Evolutionary conservation across 2,113 vertebrate genomes (phyloP).

Genomic region (Promerops cafer): DNA sequence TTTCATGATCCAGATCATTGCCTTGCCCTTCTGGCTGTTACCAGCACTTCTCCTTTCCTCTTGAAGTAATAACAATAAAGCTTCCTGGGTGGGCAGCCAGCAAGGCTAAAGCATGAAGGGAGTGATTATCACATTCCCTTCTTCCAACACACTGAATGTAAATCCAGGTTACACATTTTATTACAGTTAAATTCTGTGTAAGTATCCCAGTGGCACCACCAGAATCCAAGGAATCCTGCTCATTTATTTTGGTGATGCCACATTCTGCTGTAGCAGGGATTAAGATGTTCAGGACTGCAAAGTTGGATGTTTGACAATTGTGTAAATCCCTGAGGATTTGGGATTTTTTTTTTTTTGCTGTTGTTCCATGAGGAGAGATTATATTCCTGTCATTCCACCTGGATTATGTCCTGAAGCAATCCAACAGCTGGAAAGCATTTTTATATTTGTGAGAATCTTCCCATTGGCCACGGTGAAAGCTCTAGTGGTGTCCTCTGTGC

Average conservation of each 20-base stretch:
- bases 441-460: conserved; percentile 63
- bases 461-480: conserved; percentile 61
- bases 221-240: not conserved
- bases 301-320: conserved; percentile 47
- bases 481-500: conserved; percentile 66
- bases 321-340: conserved; percentile 47
- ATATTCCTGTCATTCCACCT: conserved; percentile 36
- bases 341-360: not conserved
- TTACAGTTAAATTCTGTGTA: not conserved
- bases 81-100: conserved; percentile 24
- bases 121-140: not conserved
- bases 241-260: not conserved
- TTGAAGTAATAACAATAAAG: conserved; percentile 47
- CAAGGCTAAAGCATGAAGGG: not conserved
- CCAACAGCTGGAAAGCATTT: conserved; percentile 55
- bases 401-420: conserved; percentile 65
- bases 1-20: conserved; percentile 52
- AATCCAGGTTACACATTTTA: not conserved
- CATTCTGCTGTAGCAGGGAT: conserved; percentile 37
- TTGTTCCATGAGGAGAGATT: conserved; percentile 20
- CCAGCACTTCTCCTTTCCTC: conserved; percentile 65
- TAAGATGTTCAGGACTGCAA: conserved; percentile 33
- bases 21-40: conserved; percentile 71
- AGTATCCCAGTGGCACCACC: not conserved
- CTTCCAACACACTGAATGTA: conserved; percentile 35